Base-by-base conservation (phyloP, 2,888 invertebrate species). In the Loripinus fragilis region DNA sequence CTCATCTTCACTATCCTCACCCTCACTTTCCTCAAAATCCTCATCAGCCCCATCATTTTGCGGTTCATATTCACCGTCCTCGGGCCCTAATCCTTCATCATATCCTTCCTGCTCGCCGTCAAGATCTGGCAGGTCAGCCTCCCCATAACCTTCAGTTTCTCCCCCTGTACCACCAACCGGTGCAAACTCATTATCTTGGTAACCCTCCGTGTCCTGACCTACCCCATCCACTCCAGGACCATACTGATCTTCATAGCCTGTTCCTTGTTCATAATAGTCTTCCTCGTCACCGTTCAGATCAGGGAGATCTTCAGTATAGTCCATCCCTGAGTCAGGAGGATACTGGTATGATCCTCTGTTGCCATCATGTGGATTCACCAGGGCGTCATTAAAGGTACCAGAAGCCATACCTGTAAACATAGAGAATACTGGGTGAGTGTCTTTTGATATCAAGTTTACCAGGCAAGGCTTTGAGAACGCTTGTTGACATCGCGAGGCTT, bases 1-100 rank as follows among this genome's bases (percentile, higher is more conserved):
- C 23, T 75, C 78, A 8, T 64, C 85, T 48, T 77, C 79, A 52
- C 45, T 67, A 17, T 76, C 83, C 28, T 73, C 72, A 35, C 67
- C 76, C n/a, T 80, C 76, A 5, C 72, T 74, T n/a, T 50, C 80
- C 17, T 78, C 71, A 2, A 60, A 52, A 25, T 76, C 77, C 60
- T 66, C 67, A 17, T 76, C 72, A 17, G 70, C 78, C 3, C 66
- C 72, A 28, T 82, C 81, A 45, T 55, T 78, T 38, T 55, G 73
- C 17, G 55, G 75, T 38, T 70, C 71, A 71, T 50, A 48, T 41
- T 55, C 67, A 38, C 73, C 76, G 25, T 55, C 76, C 23, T 68
- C 50, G 45, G 35, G 38, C 20, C 20, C 28, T 17, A 23, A 60
- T 20, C 52, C 64, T 0, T 48, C 73, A 41, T 65, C 67, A 28